Base-by-base conservation (phyloP, 2,113 vertebrate species). In the Octodon degus region DNA sequence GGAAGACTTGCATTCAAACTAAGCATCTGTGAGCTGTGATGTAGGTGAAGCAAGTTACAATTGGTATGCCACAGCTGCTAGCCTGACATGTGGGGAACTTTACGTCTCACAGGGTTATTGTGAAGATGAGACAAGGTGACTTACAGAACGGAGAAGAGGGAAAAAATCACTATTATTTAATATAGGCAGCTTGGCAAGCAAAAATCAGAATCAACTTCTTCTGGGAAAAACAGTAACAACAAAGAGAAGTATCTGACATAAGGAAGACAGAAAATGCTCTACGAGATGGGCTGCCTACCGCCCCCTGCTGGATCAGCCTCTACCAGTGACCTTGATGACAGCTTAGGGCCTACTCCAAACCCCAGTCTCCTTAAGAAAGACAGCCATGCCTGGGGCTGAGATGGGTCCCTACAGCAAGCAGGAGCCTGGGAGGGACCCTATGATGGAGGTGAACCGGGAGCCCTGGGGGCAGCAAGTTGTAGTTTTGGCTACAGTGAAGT, bases 161-260 rank as follows among this genome's bases (percentile, higher is more conserved):
- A 43, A 58, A 40, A 40, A 89, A 1, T 34, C 77, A 63, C 34
- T 30, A 53, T 74, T 62, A 70, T 82, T 96, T 94, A 96, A 79
- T 47, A 93, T 4, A 58, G 2, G 1, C 20, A 25, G 27, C n/a
- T n/a, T 72, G 47, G 93, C 84, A 95, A 84, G 89, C 24, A 77
- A 65, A 94, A 82, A 13, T 65, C 77, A 50, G 65, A 82, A 86
- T 80, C 53, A 60, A 90, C 65, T 88, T 67, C 47, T 32, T 74
- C 13, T 34, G 50, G 88, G 91, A 90, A 85, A 70, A 62, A 89
- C 47, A 91, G 22, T 32, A 74, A 74, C 32, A 32, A 76, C 25
- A 14, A 25, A 89, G 84, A 86, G 55, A 30, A 30, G 24, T 25
- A 13, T 80, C 10, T 85, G 62, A 32, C 1, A 13, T 17, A 17